phyloP scores from a whole-genome alignment of 2,113 vertebrate species.

The Tursiops truncatus region DNA sequence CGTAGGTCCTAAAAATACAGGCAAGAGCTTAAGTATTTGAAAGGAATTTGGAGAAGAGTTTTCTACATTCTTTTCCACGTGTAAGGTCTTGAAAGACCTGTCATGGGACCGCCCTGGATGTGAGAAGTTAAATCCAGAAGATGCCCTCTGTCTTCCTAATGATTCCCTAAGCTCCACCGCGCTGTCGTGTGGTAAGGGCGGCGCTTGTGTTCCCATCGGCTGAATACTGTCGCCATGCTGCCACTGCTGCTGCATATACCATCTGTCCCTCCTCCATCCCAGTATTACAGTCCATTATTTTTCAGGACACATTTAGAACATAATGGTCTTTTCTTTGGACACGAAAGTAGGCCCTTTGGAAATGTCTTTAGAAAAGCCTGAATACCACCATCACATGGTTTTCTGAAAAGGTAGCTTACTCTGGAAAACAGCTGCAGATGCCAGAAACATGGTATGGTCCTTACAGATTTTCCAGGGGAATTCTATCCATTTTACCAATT shows the following conservation, averaged over 20 bases:
- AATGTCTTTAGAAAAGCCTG: not conserved
- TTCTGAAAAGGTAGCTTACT: not conserved
- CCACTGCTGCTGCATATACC: fast-evolving
- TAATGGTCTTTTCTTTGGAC: not conserved
- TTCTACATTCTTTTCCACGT: fast-evolving
- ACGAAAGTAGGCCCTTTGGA: not conserved
- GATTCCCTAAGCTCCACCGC: fast-evolving
- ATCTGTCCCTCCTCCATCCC: fast-evolving
- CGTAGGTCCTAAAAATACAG: not conserved
- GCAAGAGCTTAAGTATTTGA: not conserved
- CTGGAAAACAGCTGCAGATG: not conserved
- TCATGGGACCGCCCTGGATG: not conserved
- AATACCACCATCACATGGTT: not conserved
- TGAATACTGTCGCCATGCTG: fast-evolving
- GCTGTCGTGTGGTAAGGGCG: fast-evolving
- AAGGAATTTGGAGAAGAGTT: not conserved
- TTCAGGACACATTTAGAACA: not conserved
- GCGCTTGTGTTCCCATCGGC: fast-evolving
- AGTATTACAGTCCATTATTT: not conserved
- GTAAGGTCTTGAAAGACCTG: not conserved
- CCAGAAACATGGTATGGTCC: not conserved
- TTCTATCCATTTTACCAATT: not conserved
- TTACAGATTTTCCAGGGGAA: not conserved
- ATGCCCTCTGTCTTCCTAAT: fast-evolving
- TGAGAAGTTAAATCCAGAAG: not conserved